Percentiles rank a stretch among this genome's conserved stretches.
Conservation (phyloP, 2,113 vertebrate species). For the Petrocephalus microphthalmus region DNA sequence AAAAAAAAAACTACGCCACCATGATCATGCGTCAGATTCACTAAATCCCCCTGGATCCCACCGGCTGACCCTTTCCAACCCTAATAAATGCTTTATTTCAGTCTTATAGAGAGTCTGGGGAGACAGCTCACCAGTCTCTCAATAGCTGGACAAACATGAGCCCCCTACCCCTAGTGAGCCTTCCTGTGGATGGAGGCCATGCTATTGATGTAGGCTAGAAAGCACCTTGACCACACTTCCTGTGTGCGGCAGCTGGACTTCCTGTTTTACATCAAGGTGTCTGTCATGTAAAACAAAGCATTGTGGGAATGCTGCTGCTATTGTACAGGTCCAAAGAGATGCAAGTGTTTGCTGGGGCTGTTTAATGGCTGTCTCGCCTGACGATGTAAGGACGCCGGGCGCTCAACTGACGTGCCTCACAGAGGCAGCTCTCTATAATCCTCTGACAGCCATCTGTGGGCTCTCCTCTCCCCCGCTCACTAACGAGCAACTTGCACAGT, state of each 20-base stretch:
- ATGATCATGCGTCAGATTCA: too few species aligned
- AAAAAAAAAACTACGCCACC: not conserved
- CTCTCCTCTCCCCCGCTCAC: slow-evolving; percentile 12
- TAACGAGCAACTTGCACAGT: slow-evolving; percentile 31
- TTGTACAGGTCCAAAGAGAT: not conserved
- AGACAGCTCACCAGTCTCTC: not conserved
- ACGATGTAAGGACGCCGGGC: too few species aligned
- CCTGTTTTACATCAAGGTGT: not conserved
- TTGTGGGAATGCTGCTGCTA: not conserved
- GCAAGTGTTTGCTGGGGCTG: not conserved
- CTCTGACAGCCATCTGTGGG: slow-evolving; percentile 43
- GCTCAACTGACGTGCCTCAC: slow-evolving; percentile 6
- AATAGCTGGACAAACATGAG: not conserved
- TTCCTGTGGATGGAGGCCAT: not conserved
- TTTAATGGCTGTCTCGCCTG: not conserved
- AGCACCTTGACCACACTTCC: not conserved
- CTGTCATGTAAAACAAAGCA: not conserved
- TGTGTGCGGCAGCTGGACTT: not conserved
- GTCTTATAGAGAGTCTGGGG: not conserved
- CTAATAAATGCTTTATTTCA: not conserved
- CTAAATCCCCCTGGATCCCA: too few species aligned
- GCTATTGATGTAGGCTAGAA: not conserved
- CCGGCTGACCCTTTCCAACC: not conserved
- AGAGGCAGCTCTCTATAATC: slow-evolving; percentile 8
- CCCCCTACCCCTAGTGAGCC: not conserved